These are phyloP conservation scores for Spisula solida DNA, from an alignment of 2,888 invertebrate species.

Conservation along the genomic window DNA sequence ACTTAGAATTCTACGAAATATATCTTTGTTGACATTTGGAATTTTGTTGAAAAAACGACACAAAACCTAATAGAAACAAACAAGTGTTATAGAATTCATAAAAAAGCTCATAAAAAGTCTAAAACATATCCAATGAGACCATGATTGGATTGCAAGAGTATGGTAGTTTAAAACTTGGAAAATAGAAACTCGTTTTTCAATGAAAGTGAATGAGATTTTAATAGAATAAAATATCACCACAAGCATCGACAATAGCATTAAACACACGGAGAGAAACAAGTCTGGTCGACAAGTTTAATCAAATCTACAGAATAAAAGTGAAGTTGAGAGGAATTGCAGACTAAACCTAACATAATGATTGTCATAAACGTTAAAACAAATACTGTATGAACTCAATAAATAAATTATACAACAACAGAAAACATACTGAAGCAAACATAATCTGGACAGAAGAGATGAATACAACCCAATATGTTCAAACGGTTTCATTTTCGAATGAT, in stretches of 20 bases:
- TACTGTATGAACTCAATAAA: neutral
- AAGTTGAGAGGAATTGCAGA: constrained; percentile 18
- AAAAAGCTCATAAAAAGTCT: neutral
- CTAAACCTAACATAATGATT: constrained; percentile 20
- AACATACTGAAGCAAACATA: neutral
- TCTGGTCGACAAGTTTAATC: neutral
- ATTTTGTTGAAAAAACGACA: no score
- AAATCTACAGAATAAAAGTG: neutral
- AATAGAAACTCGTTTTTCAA: neutral
- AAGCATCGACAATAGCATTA: neutral
- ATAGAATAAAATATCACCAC: constrained; percentile 5
- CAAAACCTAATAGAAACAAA: no score
- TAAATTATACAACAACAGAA: neutral
- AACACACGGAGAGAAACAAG: neutral
- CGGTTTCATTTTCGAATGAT: no score
- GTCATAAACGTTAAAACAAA: neutral
- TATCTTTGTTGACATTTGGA: no score
- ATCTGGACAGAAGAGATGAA: neutral
- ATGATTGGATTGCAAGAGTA: neutral
- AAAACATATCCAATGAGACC: neutral
- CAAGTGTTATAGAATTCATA: neutral
- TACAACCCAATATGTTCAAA: neutral
- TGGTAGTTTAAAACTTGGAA: neutral
- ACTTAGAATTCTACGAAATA: no score
- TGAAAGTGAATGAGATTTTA: constrained; percentile 24